Conservation (phyloP, 1,140 invertebrate species). For the Camponotus vicinus region DNA sequence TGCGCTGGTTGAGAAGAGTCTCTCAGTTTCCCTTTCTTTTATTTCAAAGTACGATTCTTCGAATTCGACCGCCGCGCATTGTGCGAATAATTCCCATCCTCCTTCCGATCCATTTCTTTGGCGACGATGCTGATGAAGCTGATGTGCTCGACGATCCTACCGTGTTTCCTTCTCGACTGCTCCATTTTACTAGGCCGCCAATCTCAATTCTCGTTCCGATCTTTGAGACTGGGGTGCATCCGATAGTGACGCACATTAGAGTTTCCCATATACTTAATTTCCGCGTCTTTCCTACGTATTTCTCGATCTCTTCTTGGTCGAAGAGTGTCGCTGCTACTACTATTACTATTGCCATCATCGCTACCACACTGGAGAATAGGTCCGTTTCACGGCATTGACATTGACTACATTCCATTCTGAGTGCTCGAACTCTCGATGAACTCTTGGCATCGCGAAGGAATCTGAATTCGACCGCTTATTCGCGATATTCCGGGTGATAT, state of each 20-base stretch:
- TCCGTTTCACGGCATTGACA: constrained; percentile 48
- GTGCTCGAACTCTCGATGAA: constrained; percentile 17
- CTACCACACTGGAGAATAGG: constrained; percentile 39
- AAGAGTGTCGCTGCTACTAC: constrained; percentile 4
- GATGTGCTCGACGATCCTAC: not conserved
- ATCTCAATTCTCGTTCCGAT: not conserved
- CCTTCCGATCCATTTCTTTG: not conserved
- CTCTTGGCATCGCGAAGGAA: not conserved
- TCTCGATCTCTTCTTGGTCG: not conserved
- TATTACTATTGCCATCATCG: not conserved
- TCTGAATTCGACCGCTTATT: not conserved
- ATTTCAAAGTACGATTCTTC: not conserved
- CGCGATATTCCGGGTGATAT: not conserved
- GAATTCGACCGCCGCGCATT: not conserved
- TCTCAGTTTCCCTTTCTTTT: not conserved
- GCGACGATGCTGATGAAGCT: constrained; percentile 3
- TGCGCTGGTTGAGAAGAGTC: constrained; percentile 9
- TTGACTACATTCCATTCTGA: not conserved
- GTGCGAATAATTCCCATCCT: not conserved
- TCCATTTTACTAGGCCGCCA: constrained; percentile 45
- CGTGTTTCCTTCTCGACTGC: not conserved
- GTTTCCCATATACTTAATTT: not conserved
- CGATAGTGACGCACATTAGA: not conserved
- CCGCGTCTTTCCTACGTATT: not conserved
- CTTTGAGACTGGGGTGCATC: not conserved